A percentile compares a stretch with the other conserved stretches of the same genome.
Conservation (phyloP, 1,140 invertebrate species). For the Ditylenchus dipsaci region DNA sequence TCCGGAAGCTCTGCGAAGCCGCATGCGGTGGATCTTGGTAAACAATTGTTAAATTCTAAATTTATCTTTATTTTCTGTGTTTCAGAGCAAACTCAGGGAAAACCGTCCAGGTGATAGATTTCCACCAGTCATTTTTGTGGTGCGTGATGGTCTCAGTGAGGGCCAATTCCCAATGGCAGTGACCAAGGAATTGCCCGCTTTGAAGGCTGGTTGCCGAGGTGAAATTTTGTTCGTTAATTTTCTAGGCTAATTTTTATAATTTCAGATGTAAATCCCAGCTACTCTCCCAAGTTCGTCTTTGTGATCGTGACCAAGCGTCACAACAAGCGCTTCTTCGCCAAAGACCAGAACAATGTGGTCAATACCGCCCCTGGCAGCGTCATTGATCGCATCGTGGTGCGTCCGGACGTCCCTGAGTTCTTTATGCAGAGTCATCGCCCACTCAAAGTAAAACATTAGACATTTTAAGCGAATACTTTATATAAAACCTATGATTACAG, state of each 20-base stretch:
- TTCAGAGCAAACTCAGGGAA: slow-evolving; percentile 10
- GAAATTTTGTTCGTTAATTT: neutral
- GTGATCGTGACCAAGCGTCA: slow-evolving; percentile 27
- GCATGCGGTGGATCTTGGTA: neutral
- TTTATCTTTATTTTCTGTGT: neutral
- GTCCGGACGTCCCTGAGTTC: slow-evolving; percentile 19
- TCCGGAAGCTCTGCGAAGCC: neutral
- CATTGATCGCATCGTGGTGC: slow-evolving; percentile 16
- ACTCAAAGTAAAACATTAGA: slow-evolving; percentile 16
- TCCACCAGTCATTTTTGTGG: slow-evolving; percentile 15
- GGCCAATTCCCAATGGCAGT: slow-evolving; percentile 23
- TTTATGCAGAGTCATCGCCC: slow-evolving; percentile 22
- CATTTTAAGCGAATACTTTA: too few relatives aligned
- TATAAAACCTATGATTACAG: too few relatives aligned
- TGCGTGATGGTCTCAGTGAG: slow-evolving; percentile 24
- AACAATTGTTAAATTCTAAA: neutral
- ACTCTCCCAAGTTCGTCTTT: slow-evolving; percentile 22
- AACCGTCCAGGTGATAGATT: slow-evolving; percentile 6
- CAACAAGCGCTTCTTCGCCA: slow-evolving; percentile 35
- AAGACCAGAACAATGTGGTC: neutral
- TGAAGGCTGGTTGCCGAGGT: neutral
- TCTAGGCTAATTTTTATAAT: too few relatives aligned
- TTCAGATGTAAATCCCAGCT: neutral
- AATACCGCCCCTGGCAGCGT: slow-evolving; percentile 26
- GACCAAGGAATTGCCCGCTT: neutral